phyloP scores from a whole-genome alignment of 2,888 invertebrate species.

The Tiliacea aurago region DNA sequence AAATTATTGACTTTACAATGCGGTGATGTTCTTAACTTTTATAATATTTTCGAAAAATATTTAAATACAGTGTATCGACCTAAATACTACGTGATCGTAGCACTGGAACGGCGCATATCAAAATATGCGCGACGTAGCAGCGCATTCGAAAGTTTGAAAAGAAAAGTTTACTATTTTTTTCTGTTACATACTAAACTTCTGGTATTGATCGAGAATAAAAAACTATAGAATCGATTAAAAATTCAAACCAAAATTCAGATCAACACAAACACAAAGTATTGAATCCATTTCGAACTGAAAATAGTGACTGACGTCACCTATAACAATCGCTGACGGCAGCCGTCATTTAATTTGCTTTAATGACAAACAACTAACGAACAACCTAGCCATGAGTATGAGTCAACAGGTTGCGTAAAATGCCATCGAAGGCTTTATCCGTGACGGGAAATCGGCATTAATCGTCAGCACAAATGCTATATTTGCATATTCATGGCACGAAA shows the following conservation, averaged over 20 bases:
- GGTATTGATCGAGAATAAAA: no score
- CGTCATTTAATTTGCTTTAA: slow-evolving; percentile 43
- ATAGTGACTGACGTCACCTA: slow-evolving; percentile 12
- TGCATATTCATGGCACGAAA: slow-evolving; percentile 83
- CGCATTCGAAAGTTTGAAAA: neutral
- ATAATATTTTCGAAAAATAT: neutral
- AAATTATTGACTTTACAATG: neutral
- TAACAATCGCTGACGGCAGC: neutral
- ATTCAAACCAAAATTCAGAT: neutral
- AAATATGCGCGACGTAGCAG: neutral
- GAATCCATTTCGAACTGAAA: slow-evolving; percentile 6
- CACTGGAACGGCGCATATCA: slow-evolving; percentile 1
- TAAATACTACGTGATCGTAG: neutral
- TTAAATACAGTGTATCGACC: neutral
- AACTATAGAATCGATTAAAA: no score
- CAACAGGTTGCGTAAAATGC: slow-evolving; percentile 74
- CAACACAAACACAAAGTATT: neutral
- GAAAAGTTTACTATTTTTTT: neutral
- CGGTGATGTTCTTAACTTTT: neutral
- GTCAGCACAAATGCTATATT: slow-evolving; percentile 78
- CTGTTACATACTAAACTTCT: neutral
- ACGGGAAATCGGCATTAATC: slow-evolving; percentile 78
- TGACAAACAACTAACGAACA: slow-evolving; percentile 44
- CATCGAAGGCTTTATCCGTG: slow-evolving; percentile 72
- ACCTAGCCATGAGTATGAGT: slow-evolving; percentile 57